Base-by-base conservation (phyloP, 1,140 invertebrate genomes). In the Hesperophylax magnus region DNA sequence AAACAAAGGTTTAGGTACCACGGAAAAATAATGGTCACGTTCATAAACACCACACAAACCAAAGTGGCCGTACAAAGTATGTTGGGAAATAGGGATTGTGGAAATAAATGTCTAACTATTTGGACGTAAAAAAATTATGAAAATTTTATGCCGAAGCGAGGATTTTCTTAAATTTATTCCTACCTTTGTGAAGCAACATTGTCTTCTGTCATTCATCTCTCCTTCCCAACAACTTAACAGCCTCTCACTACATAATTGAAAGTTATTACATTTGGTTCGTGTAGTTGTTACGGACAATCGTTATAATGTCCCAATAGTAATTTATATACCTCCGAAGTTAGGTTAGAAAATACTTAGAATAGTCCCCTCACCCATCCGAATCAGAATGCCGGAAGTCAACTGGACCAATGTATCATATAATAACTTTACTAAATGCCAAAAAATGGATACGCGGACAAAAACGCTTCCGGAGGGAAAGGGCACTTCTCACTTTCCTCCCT, bases 371-470 rank as follows among this genome's bases (percentile, higher is more conserved):
- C 39, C 8, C 0, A 27, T 11, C 8, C 52, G 69, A 74, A 67
- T 34, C 39, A 61, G 58, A 56, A 22, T 60, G 54, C 65, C 79
- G 72, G 61, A 77, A 71, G 74, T 77, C 58, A 58, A 65, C 39
- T 34, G 53, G 39, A 77, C 31, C 61, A 60, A 78, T 80, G 75
- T 71, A 82, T 82, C 78, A 82, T 69, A 58, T 24, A 52, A 80
- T 80, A 82, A 80, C 78, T 82, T 80, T 76, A 69, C 58, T 52
- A 24, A 69, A 53, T 79, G 78, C 74, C 78, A 82, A 82, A 82
- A 82, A 82, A 82, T 82, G 71, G 79, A 63, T 56, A 67, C 47
- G 76, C 76, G 69, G 17, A 81, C 82, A 83, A 80, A 83, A 80
- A 83, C 60, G 67, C 76, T 78, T 81, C 75, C 78, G 52, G 63